Percentiles rank a stretch among this genome's conserved stretches.
Evolutionary conservation across 2,113 vertebrate genomes (phyloP).

Genomic region (Girardinichthys multiradiatus): DNA sequence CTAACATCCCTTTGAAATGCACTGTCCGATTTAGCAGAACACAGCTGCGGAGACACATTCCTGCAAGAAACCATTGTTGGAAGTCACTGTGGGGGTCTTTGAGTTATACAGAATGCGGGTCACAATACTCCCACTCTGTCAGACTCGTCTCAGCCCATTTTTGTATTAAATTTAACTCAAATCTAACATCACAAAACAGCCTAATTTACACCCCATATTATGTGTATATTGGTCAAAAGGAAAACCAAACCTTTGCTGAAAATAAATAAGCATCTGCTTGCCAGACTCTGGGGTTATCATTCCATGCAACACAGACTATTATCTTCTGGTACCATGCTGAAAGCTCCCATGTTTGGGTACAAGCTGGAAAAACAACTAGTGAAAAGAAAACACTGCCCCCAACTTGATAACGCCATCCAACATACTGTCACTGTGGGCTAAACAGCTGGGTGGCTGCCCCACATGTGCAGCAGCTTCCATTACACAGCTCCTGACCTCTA

Average conservation of each 20-base stretch:
- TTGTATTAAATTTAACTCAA: neutral
- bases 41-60: slow-evolving; percentile 57
- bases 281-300: slow-evolving; percentile 4
- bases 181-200: neutral
- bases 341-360: slow-evolving; percentile 50
- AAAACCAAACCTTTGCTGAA: slow-evolving; percentile 32
- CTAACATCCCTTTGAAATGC: slow-evolving; percentile 49
- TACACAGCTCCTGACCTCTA: slow-evolving; percentile 66
- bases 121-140: slow-evolving; percentile 71
- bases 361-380: slow-evolving; percentile 36
- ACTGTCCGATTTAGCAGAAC: slow-evolving; percentile 58
- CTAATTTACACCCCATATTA: neutral
- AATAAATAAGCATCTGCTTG: slow-evolving; percentile 26
- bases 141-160: slow-evolving; percentile 9
- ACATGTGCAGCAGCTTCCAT: slow-evolving; percentile 49
- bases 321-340: slow-evolving; percentile 45
- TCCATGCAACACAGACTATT: slow-evolving; percentile 29
- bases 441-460: slow-evolving; percentile 19
- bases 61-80: slow-evolving; percentile 72
- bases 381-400: slow-evolving; percentile 1
- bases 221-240: slow-evolving; percentile 9
- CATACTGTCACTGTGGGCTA: slow-evolving; percentile 3
- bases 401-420: slow-evolving; percentile 38
- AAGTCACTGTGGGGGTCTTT: slow-evolving; percentile 71
- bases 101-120: slow-evolving; percentile 44